phyloP scores from a whole-genome alignment of 2,113 vertebrate species.

The Peromyscus maniculatus region DNA sequence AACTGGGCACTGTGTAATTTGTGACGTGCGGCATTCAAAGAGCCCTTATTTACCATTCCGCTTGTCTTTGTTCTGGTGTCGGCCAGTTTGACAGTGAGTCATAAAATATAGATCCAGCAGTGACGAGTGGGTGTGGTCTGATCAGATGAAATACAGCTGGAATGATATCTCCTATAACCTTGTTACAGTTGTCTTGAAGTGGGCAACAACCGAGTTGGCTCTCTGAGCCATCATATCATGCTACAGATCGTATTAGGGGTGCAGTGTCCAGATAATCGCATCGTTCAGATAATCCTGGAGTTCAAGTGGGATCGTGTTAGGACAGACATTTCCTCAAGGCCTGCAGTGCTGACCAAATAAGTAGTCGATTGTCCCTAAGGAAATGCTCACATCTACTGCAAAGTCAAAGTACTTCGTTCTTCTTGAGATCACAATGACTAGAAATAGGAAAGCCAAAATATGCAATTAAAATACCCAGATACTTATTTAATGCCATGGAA shows the following conservation, averaged over 20 bases:
- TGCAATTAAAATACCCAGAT: not conserved
- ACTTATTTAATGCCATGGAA: not conserved
- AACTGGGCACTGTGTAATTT: not conserved
- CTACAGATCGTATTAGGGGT: not conserved
- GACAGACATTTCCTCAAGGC: not conserved
- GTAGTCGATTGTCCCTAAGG: not conserved
- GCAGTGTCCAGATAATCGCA: not conserved
- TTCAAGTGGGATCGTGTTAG: not conserved
- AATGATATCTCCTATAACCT: not conserved
- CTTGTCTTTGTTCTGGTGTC: not conserved
- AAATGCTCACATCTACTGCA: not conserved
- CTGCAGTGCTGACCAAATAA: not conserved
- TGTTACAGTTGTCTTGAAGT: slow-evolving; percentile 9
- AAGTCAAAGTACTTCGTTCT: no score
- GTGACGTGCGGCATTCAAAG: not conserved
- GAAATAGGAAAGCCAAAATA: not conserved
- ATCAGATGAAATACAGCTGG: not conserved
- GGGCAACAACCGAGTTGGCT: not conserved
- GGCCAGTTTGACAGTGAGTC: not conserved
- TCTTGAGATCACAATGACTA: not conserved
- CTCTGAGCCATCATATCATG: not conserved
- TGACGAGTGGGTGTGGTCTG: not conserved
- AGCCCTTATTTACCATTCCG: not conserved
- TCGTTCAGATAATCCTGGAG: not conserved
- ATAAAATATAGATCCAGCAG: not conserved